Percentiles rank a stretch among this genome's conserved stretches.
Evolutionary conservation across 1,140 invertebrate species (phyloP).

Genomic region (Neotoxoptera formosana): DNA sequence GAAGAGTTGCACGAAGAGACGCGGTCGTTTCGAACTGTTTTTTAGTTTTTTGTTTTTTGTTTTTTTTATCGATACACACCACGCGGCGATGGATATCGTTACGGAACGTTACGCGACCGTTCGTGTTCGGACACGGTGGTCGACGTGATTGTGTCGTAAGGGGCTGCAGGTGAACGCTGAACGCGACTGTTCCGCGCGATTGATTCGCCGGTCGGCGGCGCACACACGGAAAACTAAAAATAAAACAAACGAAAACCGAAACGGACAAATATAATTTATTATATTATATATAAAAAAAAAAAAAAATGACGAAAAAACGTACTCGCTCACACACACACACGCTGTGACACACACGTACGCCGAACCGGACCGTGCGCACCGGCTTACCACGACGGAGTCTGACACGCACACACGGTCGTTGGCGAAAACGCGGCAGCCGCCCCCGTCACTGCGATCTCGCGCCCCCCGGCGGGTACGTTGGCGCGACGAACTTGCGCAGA

Average conservation of each 20-base stretch:
- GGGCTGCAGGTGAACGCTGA: neutral
- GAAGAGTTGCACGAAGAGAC: neutral
- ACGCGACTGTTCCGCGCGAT: neutral
- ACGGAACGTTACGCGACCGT: neutral
- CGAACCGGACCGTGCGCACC: constrained; percentile 41
- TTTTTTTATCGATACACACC: neutral
- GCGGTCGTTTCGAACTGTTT: neutral
- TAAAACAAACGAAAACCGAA: neutral
- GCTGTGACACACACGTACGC: neutral
- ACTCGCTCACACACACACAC: neutral
- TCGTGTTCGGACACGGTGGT: neutral
- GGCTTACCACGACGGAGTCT: constrained; percentile 53
- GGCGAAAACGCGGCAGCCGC: neutral
- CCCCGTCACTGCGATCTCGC: neutral
- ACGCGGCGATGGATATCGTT: too few species aligned
- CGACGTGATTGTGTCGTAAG: neutral
- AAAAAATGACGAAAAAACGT: neutral
- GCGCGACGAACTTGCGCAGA: constrained; percentile 38
- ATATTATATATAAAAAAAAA: neutral
- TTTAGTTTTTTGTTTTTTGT: too few species aligned
- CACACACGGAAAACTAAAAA: neutral
- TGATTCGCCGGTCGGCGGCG: neutral
- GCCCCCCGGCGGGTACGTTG: neutral
- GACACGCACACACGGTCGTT: constrained; percentile 15
- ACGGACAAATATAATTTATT: too few species aligned